phyloP scores from a whole-genome alignment of 2,888 invertebrate genomes.

The Xylota segnis region DNA sequence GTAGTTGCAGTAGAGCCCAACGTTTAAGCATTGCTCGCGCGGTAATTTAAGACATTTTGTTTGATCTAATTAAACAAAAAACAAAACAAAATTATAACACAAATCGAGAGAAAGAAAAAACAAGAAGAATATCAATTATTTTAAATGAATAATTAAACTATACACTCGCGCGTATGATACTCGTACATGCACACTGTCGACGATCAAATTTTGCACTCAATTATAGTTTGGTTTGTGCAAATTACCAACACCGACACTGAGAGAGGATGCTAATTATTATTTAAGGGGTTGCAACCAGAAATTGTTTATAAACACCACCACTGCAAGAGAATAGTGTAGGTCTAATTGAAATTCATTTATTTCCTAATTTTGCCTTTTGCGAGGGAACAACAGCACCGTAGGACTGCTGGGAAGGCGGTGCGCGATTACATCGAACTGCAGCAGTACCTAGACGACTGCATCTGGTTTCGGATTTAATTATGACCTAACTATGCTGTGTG shows the following conservation, averaged over 20 bases:
- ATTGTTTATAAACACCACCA: conserved; percentile 4
- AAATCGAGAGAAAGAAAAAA: neutral
- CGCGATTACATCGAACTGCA: conserved; percentile 40
- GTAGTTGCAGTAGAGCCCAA: conserved; percentile 26
- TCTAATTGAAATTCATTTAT: conserved; percentile 56
- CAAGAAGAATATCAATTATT: conserved; percentile 40
- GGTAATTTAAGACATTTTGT: conserved; percentile 45
- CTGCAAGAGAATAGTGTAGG: neutral
- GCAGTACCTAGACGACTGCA: conserved; percentile 10
- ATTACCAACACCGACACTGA: conserved; percentile 32
- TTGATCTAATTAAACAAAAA: conserved; percentile 61
- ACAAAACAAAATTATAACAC: neutral
- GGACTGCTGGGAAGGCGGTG: conserved; percentile 4
- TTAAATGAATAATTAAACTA: conserved; percentile 16
- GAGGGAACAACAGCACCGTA: conserved; percentile 14
- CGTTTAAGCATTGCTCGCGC: conserved; percentile 27
- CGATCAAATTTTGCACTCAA: conserved; percentile 61
- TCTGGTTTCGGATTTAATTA: conserved; percentile 40
- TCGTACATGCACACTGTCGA: conserved; percentile 48
- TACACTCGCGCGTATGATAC: conserved; percentile 44
- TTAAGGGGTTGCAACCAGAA: conserved; percentile 33
- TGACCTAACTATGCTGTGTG: conserved; percentile 44
- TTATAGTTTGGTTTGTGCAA: conserved; percentile 28
- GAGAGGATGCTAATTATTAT: conserved; percentile 52
- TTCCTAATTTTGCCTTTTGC: conserved; percentile 40